Percentiles rank a stretch among this genome's conserved stretches.
Conservation (phyloP, 2,797 vertebrate species). For the Discoglossus pictus region DNA sequence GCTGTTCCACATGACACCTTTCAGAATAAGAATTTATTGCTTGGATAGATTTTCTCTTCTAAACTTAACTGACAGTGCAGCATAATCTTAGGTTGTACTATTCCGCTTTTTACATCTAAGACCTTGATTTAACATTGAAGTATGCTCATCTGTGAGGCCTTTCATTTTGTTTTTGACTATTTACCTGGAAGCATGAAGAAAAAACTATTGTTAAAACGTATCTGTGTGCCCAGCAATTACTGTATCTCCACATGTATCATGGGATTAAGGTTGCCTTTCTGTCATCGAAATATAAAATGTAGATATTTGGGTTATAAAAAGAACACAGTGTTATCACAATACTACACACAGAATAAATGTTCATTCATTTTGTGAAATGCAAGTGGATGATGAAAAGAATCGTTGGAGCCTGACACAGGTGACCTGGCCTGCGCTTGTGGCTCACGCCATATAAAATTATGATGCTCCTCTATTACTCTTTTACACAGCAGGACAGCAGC, state of each 20-base stretch:
- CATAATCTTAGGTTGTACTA: no score
- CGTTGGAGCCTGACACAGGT: conserved; percentile 33
- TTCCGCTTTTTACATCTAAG: no score
- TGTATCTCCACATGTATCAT: conserved; percentile 1
- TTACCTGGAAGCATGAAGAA: no score
- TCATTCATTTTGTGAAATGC: conserved; percentile 31
- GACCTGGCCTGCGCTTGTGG: conserved; percentile 23
- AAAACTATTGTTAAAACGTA: no score
- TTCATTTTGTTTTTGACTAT: no score
- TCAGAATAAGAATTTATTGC: no score
- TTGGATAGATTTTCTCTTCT: no score
- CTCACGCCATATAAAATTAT: conserved; percentile 39
- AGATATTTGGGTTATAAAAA: conserved; percentile 4
- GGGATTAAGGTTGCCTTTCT: conserved; percentile 1
- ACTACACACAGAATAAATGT: conserved; percentile 29
- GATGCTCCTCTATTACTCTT: conserved; percentile 28
- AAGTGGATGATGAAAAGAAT: conserved; percentile 38
- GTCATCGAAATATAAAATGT: conserved; percentile 16
- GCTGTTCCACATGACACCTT: no score
- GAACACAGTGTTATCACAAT: conserved; percentile 26
- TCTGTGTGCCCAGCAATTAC: no score
- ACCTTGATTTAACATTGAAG: no score
- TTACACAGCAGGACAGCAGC: conserved; percentile 28
- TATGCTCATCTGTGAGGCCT: no score
- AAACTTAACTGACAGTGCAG: no score